phyloP scores from a whole-genome alignment of 1,140 invertebrate species.

The Drosophila elegans region DNA sequence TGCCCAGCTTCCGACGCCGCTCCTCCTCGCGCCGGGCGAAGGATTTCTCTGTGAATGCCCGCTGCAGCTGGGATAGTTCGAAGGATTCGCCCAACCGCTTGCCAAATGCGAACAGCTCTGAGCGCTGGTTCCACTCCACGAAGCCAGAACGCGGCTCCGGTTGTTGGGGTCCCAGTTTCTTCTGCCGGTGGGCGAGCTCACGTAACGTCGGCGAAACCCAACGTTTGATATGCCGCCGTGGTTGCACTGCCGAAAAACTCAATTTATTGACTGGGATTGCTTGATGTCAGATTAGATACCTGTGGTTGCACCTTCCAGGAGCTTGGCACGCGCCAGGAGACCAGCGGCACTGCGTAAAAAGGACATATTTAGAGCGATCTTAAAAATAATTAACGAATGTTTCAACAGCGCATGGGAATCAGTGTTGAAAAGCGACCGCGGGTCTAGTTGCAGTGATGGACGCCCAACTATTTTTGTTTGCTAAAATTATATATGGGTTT shows the following conservation, averaged over 20 bases:
- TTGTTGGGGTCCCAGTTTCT: slow-evolving; percentile 68
- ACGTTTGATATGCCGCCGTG: slow-evolving; percentile 85
- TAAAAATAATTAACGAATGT: slow-evolving; percentile 32
- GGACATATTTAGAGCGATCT: slow-evolving; percentile 47
- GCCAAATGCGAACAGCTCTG: slow-evolving; percentile 95
- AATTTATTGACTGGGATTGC: slow-evolving; percentile 32
- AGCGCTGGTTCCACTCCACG: slow-evolving; percentile 94
- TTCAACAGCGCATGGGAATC: slow-evolving; percentile 2
- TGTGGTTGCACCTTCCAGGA: slow-evolving; percentile 17
- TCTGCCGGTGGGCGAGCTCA: slow-evolving; percentile 68
- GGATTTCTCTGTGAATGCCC: slow-evolving; percentile 92
- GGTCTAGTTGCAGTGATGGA: background rate
- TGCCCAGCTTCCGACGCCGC: slow-evolving; percentile 89
- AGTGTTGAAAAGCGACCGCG: slow-evolving; percentile 10
- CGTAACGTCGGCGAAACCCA: slow-evolving; percentile 86
- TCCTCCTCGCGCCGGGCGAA: slow-evolving; percentile 91
- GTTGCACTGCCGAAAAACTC: slow-evolving; percentile 38
- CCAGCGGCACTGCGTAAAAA: slow-evolving; percentile 41
- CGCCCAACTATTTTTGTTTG: background rate
- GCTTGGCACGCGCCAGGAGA: slow-evolving; percentile 20
- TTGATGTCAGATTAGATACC: slow-evolving; percentile 10
- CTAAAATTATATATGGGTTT: too few species aligned
- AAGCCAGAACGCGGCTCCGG: slow-evolving; percentile 87
- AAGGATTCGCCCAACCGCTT: slow-evolving; percentile 94
- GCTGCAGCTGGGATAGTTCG: slow-evolving; percentile 88